Evolutionary conservation across 2,888 invertebrate genomes (phyloP), one percentile per base, ranked within the genome.

Genomic region (Synergus umbraculus): DNA sequence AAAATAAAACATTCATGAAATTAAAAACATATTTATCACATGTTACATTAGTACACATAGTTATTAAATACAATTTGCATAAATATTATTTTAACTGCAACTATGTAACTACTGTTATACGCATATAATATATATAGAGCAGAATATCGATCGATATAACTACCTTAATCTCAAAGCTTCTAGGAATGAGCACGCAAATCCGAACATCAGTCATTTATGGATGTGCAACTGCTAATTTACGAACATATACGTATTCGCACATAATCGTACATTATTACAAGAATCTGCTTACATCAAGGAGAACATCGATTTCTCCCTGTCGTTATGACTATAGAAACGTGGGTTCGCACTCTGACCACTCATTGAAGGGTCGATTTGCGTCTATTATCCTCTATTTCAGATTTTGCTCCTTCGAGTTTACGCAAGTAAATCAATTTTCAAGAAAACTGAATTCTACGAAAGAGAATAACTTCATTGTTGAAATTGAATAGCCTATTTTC

Each of bases 251-350:
- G 86, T 85, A 85, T 81, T 79, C 78, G 78, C 80, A 84, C 83
- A 87, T 87, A 87, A 87, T 87, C 86, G 85, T 87, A 85, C 84
- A 81, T 87, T 87, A 87, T 67, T 67, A 67, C 46, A 46, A 15
- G 12, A 12, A 67, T 54, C 41, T 54, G 76, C 15, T 22, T 49
- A 15, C 58, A 29, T 41, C 43, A 78, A 78, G 37, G 49, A 65
- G 76, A 43, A 18, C 73, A 78, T 78, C 65, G 78, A 78, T 78
- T 78, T 64, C 76, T 65, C 65, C 65, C 46, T 65, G 64, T 76
- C 49, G 54, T 64, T 60, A 65, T 79, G 66, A 46, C 46, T 8
- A 46, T 10, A 46, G 46, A 41, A n/a, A 64, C 3, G 4, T 66
- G 18, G n/a, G 8, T 44, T 9, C 10, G 9, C 18, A 66, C 18